A percentile compares a stretch with the other conserved stretches of the same genome.
phyloP scores from a whole-genome alignment of 2,797 vertebrate species.

The Diglossa cyanea region DNA sequence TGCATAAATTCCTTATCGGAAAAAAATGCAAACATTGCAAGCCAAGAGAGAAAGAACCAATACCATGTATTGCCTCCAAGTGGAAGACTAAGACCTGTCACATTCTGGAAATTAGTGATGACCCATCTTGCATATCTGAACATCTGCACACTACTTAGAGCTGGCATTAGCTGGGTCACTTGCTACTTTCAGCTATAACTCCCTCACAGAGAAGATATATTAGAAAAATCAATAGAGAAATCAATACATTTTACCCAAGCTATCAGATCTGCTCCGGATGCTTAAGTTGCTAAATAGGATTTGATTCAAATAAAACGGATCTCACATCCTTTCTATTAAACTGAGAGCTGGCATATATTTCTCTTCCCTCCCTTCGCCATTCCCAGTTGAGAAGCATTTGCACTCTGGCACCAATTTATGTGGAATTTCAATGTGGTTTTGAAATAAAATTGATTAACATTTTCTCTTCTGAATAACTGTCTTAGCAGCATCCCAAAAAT shows the following conservation, averaged over 20 bases:
- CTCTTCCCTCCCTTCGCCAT: background rate
- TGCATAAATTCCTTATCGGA: background rate
- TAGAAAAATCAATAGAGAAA: conserved; percentile 71
- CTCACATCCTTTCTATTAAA: conserved; percentile 53
- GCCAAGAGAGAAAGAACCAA: background rate
- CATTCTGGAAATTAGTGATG: background rate
- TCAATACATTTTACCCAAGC: conserved; percentile 64
- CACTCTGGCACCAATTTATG: conserved; percentile 14
- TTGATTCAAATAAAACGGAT: conserved; percentile 57
- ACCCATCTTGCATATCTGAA: background rate
- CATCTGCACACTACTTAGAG: background rate
- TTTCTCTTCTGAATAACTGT: conserved; percentile 15
- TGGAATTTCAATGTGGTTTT: conserved; percentile 33
- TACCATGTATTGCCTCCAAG: background rate
- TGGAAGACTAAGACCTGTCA: background rate
- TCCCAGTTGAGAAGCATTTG: conserved; percentile 29
- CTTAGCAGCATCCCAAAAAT: background rate
- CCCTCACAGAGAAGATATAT: conserved; percentile 2
- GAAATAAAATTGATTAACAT: conserved; percentile 37
- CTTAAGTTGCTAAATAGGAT: conserved; percentile 65
- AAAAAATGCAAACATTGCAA: background rate
- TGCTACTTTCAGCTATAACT: conserved; percentile 20
- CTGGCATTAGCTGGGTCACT: background rate
- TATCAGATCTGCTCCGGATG: conserved; percentile 66
- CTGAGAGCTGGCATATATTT: background rate